Conservation (phyloP, 2,888 invertebrate species). For the Ophion ellenae region DNA sequence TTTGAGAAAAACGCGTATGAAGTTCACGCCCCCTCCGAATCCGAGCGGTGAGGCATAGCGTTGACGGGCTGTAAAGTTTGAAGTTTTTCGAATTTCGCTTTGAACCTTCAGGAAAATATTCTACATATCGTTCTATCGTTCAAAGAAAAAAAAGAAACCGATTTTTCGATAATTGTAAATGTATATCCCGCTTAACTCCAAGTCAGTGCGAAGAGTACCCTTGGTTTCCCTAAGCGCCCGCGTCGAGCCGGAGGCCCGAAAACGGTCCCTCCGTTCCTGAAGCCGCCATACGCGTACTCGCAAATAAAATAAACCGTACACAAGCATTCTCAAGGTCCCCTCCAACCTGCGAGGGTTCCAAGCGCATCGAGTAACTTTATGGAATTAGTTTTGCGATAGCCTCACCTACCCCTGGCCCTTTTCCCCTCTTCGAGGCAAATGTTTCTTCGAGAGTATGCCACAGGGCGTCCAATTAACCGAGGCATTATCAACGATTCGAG, state of each 20-base stretch:
- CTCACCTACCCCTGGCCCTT: background rate
- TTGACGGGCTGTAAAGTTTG: too few relatives aligned
- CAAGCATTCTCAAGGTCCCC: slow-evolving; percentile 16
- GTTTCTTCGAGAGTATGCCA: slow-evolving; percentile 66
- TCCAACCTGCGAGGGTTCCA: slow-evolving; percentile 2
- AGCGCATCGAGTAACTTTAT: slow-evolving; percentile 35
- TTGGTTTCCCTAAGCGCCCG: background rate
- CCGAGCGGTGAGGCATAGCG: too few relatives aligned
- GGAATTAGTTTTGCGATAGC: slow-evolving; percentile 34
- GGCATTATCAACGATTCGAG: slow-evolving; percentile 71
- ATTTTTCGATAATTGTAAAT: too few relatives aligned
- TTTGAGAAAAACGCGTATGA: too few relatives aligned
- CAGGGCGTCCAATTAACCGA: slow-evolving; percentile 77
- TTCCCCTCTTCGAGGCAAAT: slow-evolving; percentile 19
- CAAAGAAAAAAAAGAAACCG: too few relatives aligned
- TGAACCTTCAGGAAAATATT: too few relatives aligned
- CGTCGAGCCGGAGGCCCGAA: background rate
- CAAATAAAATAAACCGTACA: slow-evolving; percentile 5
- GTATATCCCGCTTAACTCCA: too few relatives aligned
- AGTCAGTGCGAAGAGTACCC: too few relatives aligned
- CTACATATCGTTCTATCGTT: too few relatives aligned
- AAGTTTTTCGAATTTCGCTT: too few relatives aligned
- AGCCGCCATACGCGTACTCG: background rate
- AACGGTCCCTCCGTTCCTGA: too few relatives aligned
- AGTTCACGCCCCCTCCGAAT: too few relatives aligned